Evolutionary conservation across 2,888 invertebrate genomes (phyloP), one percentile per base, ranked within the genome.

Genomic region (Drosophila picticornis): DNA sequence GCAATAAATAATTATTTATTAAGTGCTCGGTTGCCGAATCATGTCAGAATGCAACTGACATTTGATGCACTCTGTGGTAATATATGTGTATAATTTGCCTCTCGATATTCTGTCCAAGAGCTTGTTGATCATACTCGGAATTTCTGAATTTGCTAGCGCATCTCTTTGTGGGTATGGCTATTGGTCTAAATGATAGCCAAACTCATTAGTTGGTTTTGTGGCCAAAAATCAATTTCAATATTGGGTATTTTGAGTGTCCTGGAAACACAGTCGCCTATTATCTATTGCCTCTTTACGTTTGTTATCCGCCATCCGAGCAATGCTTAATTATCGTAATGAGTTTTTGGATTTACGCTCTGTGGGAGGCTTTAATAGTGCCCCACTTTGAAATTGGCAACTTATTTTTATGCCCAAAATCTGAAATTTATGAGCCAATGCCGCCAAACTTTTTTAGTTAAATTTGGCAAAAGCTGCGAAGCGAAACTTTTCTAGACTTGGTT

Each of bases 301-400:
- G 50, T 22, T 34, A 25, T 29, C 56, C 4, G 27, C 48, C 48
- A 52, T 40, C 50, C 38, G 48, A 38, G 67, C 74, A 59, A 76
- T 68, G 77, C 70, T 88, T 85, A 85, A 90, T 85, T 85, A 85
- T 72, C 72, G 85, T 85, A 85, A 85, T 85, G 85, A 85, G 88
- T 83, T 90, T 85, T 77, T 69, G 66, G 77, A 84, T 84, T 86
- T 83, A 67, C 5, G 59, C 58, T 46, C 48, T 59, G 56, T 38
- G 43, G 50, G 36, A 7, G 7, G 40, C 52, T 57, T 57, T 72
- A 77, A 77, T 60, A 52, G 53, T 55, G 61, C 38, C 43, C 63
- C 51, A 76, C 67, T 80, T 75, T 55, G 27, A 62, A 72, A 76
- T 65, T 72, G 56, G 43, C 48, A 84, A 89, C 88, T 84, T 84